Percentiles rank a stretch among this genome's conserved stretches.
phyloP scores from a whole-genome alignment of 1,140 invertebrate species.

The Pygmarrhopalites habei region DNA sequence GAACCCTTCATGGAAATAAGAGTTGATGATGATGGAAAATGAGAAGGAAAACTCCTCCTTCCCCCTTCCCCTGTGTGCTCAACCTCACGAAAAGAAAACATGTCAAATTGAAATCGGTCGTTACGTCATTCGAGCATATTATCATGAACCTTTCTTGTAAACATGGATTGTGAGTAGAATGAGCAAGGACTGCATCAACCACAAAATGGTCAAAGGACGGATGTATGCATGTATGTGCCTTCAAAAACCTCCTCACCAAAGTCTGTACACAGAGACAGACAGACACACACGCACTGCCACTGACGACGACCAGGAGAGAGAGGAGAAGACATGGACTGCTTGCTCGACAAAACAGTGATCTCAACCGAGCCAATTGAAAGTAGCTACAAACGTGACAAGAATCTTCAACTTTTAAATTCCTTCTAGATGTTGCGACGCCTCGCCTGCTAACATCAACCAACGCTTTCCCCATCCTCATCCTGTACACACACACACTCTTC shows the following conservation, averaged over 20 bases:
- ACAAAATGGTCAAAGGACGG: conserved; percentile 27
- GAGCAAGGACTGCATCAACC: conserved; percentile 17
- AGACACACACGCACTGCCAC: not conserved
- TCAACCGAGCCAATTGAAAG: conserved; percentile 36
- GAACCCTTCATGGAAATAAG: no score
- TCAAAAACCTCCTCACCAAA: no score
- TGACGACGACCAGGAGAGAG: not conserved
- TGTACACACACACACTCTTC: not conserved
- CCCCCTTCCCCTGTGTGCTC: no score
- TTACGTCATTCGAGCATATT: conserved; percentile 30
- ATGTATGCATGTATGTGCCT: conserved; percentile 8
- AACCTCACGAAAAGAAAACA: not conserved
- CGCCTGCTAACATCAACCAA: not conserved
- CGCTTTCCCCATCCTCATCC: not conserved
- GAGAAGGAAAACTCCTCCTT: no score
- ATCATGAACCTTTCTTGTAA: conserved; percentile 35
- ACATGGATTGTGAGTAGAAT: conserved; percentile 32
- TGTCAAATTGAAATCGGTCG: conserved; percentile 25
- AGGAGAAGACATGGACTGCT: conserved; percentile 30
- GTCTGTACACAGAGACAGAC: no score
- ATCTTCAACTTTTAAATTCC: conserved; percentile 25
- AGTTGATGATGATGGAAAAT: no score
- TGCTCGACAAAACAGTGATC: conserved; percentile 38
- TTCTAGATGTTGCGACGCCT: not conserved
- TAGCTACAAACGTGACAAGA: conserved; percentile 31